Base-by-base conservation (phyloP, 2,888 invertebrate species). In the Mesorhabditis belari region DNA sequence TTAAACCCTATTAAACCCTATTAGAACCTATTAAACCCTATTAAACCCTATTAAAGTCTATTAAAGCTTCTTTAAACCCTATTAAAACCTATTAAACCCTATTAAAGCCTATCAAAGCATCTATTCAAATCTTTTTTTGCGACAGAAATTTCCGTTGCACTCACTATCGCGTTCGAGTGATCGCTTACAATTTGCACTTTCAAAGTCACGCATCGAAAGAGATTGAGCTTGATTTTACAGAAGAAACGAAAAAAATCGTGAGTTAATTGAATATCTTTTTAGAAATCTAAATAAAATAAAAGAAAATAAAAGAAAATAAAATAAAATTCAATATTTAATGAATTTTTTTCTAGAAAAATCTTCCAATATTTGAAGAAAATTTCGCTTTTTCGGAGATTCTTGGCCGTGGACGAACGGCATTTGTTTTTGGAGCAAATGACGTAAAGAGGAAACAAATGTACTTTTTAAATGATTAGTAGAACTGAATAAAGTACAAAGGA, bases 121-220 rank as follows among this genome's bases (percentile, higher is more conserved):
- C 25, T 56, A 29, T 35, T 29, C 35, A 58, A 44, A 28, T 21
- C 53, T 2, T 24, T 49, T 4, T 28, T 49, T 5, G 61, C 60
- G 29, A 29, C 54, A 19, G 69, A 53, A 62, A 68, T 24, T 69
- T 71, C 49, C 56, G 54, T 12, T 54, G 60, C 28, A 54, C 56
- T 52, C 44, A 54, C 6, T 71, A 71, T 53, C 51, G 51, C 44
- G 63, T 69, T 44, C 65, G 71, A 4, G 60, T 71, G 5, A 65
- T 69, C 26, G 60, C 69, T 29, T 71, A 69, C 53, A 69, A 62
- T 57, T 56, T 61, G 44, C 65, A 64, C 56, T 65, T 69, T 23
- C 28, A 69, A 56, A 67, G 71, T 57, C 52, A 35, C 17, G 59
- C 66, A 19, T 61, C 66, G 12, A 53, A 63, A 19, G 60, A 49